These are phyloP conservation scores for Loripinus fragilis DNA, from an alignment of 2,888 invertebrate species.

Conservation along the genomic window DNA sequence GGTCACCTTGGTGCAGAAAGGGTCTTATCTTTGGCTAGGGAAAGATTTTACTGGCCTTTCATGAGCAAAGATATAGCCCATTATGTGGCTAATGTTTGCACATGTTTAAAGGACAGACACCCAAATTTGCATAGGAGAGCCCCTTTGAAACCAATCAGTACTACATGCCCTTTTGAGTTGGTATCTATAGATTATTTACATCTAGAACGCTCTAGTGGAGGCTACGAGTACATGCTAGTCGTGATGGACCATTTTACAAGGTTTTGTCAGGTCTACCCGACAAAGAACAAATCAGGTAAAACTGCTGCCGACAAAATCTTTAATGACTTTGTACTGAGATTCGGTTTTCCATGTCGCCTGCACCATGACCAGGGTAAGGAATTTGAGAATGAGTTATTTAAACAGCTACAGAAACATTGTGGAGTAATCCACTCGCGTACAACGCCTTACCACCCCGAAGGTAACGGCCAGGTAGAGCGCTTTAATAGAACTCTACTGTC, in stretches of 20 bases:
- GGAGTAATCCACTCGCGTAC: conserved; percentile 39
- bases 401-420: background rate
- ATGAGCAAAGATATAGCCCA: too few species aligned
- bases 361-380: conserved; percentile 47
- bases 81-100: too few species aligned
- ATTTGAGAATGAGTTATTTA: conserved; percentile 36
- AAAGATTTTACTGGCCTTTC: too few species aligned
- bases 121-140: background rate
- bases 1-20: too few species aligned
- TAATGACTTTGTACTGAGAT: conserved; percentile 33
- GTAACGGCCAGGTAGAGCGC: conserved; percentile 42
- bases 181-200: conserved; percentile 45
- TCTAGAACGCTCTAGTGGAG: too few species aligned
- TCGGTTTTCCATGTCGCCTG: conserved; percentile 40
- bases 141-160: conserved; percentile 28
- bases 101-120: too few species aligned
- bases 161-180: conserved; percentile 45
- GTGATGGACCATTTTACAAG: conserved; percentile 45
- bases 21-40: too few species aligned
- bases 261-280: conserved; percentile 37
- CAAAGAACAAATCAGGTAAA: conserved; percentile 32
- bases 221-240: conserved; percentile 45
- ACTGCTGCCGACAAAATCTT: conserved; percentile 43
- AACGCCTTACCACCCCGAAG: conserved; percentile 44
- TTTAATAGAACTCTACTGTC: conserved; percentile 33